A percentile compares a stretch with the other conserved stretches of the same genome.
Evolutionary conservation across 2,113 vertebrate genomes (phyloP).

Genomic region (Aptenodytes forsteri): DNA sequence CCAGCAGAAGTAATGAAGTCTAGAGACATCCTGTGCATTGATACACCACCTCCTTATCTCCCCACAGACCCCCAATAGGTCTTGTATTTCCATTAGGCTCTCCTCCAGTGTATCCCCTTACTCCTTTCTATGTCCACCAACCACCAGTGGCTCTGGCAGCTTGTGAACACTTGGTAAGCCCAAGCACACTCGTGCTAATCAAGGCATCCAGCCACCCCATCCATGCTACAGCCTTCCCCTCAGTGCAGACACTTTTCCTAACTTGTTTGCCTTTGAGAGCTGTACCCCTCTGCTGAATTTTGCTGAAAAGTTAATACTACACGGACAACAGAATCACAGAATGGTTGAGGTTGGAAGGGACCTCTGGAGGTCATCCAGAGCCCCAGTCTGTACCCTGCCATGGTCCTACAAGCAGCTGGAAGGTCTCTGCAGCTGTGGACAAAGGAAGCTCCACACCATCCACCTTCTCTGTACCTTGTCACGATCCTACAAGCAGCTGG

Average conservation of each 20-base stretch:
- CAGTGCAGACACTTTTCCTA: neutral
- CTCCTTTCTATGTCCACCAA: neutral
- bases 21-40: neutral
- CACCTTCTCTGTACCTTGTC: neutral
- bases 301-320: neutral
- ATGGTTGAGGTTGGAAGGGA: neutral
- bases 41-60: neutral
- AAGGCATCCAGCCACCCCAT: neutral
- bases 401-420: neutral
- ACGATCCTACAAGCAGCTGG: neutral
- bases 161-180: neutral
- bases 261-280: neutral
- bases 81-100: neutral
- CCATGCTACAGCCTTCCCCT: neutral
- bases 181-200: neutral
- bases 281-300: neutral
- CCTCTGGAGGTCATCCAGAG: neutral
- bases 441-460: neutral
- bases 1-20: neutral
- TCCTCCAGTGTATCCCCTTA: neutral
- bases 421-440: neutral
- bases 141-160: neutral
- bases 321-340: neutral
- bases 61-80: neutral
- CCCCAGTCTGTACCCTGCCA: neutral